Percentiles rank a stretch among this genome's conserved stretches.
phyloP scores from a whole-genome alignment of 2,113 vertebrate genomes.

The Dendrocopos noguchii region DNA sequence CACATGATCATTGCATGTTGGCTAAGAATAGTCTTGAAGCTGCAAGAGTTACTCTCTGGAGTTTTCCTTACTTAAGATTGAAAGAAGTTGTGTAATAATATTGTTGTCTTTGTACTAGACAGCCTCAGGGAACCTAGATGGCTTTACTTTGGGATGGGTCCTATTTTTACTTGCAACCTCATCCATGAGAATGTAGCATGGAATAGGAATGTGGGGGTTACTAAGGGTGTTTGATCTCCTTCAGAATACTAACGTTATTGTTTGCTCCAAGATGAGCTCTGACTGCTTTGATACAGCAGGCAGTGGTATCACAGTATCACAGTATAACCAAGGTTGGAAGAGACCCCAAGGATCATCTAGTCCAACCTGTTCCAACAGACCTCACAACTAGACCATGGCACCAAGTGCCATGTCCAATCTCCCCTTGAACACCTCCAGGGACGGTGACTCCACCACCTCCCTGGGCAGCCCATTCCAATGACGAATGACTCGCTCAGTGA shows the following conservation, averaged over 20 bases:
- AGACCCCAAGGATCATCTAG: no score
- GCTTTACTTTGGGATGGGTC: background rate
- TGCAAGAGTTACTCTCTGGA: background rate
- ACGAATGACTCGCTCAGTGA: no score
- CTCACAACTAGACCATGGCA: no score
- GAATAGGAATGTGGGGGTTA: background rate
- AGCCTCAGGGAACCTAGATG: background rate
- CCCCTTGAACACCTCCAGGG: no score
- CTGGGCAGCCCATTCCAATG: no score
- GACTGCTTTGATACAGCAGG: background rate
- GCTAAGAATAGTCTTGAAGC: background rate
- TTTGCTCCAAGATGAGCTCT: background rate
- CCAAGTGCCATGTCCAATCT: no score
- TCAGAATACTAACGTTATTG: background rate
- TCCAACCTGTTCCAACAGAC: no score
- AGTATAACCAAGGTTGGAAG: no score
- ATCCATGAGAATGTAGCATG: rapidly evolving
- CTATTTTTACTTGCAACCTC: background rate
- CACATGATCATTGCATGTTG: background rate
- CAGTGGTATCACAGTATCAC: no score
- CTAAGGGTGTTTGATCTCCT: background rate
- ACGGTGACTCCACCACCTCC: no score
- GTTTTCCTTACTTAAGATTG: background rate
- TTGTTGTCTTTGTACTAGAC: background rate
- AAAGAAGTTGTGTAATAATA: background rate